These are phyloP conservation scores for Chironex yamaguchii DNA, from an alignment of 30 jellyfish, hydroid and myxozoan species.

Conservation along the genomic window DNA sequence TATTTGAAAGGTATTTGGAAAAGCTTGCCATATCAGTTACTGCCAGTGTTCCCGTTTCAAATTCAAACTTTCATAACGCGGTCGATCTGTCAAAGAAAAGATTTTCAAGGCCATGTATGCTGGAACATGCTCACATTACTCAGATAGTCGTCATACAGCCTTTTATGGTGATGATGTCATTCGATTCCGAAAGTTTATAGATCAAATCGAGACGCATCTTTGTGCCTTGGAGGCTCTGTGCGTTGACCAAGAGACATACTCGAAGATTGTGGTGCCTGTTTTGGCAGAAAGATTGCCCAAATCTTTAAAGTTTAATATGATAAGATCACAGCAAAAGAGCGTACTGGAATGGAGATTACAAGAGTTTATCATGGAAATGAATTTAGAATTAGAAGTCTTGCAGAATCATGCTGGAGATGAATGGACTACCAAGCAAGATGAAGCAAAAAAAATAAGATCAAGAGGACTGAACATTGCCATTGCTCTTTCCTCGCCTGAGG, in stretches of 20 bases:
- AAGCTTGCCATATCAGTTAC: not conserved
- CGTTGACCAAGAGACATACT: not conserved
- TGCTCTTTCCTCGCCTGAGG: not conserved
- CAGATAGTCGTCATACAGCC: not conserved
- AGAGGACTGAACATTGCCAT: not conserved
- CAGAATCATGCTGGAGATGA: not conserved
- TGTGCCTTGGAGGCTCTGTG: no score
- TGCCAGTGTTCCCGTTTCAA: not conserved
- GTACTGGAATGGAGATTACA: not conserved
- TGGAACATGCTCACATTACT: not conserved
- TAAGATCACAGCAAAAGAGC: not conserved
- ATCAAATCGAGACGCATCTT: no score
- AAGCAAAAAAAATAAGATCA: not conserved
- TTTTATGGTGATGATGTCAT: not conserved
- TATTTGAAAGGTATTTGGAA: not conserved
- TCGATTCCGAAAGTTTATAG: not conserved
- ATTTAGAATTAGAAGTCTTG: not conserved
- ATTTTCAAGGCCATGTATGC: not conserved
- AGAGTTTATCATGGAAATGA: not conserved
- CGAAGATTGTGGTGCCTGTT: not conserved
- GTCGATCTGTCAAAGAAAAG: not conserved
- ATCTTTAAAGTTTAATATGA: not conserved
- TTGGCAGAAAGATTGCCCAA: not conserved
- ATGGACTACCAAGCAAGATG: not conserved
- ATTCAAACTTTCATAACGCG: not conserved